Evolutionary conservation across 2,797 vertebrate species (phyloP).

Genomic region (Melanotaenia boesemani): DNA sequence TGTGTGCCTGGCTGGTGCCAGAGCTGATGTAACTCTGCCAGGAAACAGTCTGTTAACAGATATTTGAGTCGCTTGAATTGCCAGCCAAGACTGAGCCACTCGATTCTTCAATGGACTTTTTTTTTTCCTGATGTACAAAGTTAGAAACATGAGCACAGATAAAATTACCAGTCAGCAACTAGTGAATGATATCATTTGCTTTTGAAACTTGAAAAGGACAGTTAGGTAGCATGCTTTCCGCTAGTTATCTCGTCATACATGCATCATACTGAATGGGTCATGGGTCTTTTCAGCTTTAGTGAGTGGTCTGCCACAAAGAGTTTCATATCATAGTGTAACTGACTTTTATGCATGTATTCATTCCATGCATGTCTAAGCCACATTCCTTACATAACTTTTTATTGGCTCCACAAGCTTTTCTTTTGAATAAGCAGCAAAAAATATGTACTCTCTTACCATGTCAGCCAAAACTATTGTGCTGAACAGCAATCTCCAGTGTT

Average conservation of each 20-base stretch:
- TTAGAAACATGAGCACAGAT: slow-evolving; percentile 15
- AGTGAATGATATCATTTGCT: slow-evolving; percentile 51
- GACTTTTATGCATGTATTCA: neutral
- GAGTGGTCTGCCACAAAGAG: neutral
- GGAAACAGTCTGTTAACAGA: slow-evolving; percentile 83
- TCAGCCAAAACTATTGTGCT: neutral
- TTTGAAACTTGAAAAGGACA: neutral
- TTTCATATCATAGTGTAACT: neutral
- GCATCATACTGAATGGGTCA: neutral
- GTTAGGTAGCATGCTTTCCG: neutral
- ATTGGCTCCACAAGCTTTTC: neutral
- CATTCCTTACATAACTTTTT: neutral
- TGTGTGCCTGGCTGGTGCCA: slow-evolving; percentile 79
- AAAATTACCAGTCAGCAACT: slow-evolving; percentile 41
- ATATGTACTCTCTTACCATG: neutral
- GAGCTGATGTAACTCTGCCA: slow-evolving; percentile 84
- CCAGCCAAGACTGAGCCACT: slow-evolving; percentile 76
- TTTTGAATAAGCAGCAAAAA: slow-evolving; percentile 10
- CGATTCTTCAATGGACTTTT: slow-evolving; percentile 56
- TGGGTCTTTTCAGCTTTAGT: slow-evolving; percentile 8
- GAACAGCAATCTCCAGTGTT: neutral
- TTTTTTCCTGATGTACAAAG: slow-evolving; percentile 10
- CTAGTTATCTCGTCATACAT: slow-evolving; percentile 36
- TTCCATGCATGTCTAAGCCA: neutral
- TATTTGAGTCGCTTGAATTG: slow-evolving; percentile 75